A percentile compares a stretch with the other conserved stretches of the same genome.
phyloP scores from a whole-genome alignment of 2,888 invertebrate genomes.

The Pseudococcus jackbeardsleyi region DNA sequence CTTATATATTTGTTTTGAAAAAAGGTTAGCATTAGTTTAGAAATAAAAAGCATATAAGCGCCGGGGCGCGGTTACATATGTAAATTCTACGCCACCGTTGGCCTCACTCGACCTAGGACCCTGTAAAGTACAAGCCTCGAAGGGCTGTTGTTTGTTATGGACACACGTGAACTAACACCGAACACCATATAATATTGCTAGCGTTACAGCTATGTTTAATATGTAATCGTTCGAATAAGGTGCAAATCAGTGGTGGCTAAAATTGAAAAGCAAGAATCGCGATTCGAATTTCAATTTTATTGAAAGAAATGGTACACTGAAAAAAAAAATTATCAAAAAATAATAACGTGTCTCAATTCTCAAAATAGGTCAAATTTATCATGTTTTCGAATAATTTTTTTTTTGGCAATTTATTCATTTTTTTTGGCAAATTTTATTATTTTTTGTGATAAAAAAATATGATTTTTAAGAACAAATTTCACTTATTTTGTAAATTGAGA shows the following conservation, averaged over 20 bases:
- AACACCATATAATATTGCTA: not conserved
- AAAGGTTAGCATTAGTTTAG: not conserved
- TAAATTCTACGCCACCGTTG: not conserved
- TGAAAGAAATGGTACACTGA: no score
- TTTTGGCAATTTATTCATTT: no score
- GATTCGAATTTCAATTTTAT: not conserved
- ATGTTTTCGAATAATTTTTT: no score
- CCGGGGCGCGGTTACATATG: not conserved
- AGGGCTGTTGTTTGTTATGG: conserved; percentile 23
- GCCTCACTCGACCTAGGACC: no score
- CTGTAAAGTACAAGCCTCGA: not conserved
- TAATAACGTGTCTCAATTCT: no score
- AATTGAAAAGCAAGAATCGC: not conserved
- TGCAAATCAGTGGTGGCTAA: conserved; percentile 2
- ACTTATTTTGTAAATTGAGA: no score
- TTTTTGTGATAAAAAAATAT: no score
- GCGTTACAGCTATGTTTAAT: not conserved
- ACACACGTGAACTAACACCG: conserved; percentile 31
- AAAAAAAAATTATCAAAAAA: no score
- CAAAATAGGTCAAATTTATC: no score
- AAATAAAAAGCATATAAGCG: conserved; percentile 12
- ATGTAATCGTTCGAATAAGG: not conserved
- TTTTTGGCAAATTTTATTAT: no score
- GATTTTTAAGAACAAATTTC: no score
- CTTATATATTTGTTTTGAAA: conserved; percentile 34